Percentiles rank a stretch among this genome's conserved stretches.
These are phyloP conservation scores for Cyclophora albipunctata DNA, from an alignment of 2,888 invertebrate genomes.

Conservation along the genomic window DNA sequence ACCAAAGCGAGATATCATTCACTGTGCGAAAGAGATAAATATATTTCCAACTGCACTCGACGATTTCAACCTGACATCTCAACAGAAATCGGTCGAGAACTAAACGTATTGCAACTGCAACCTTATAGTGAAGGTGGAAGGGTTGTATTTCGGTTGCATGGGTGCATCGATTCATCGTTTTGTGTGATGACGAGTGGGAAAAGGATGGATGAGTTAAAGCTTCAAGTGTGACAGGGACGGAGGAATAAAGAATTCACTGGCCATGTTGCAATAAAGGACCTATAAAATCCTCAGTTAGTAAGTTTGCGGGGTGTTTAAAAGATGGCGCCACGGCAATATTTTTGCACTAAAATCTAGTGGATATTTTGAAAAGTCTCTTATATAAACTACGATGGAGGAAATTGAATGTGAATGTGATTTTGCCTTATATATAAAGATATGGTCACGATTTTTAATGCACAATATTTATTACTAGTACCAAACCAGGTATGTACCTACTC, in stretches of 20 bases:
- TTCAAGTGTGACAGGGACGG: conserved; percentile 40
- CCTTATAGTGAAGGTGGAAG: conserved; percentile 46
- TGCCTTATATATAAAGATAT: conserved; percentile 4
- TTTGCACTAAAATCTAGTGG: conserved; percentile 15
- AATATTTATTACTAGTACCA: no score
- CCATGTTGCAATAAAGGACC: conserved; percentile 52
- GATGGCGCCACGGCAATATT: conserved; percentile 55
- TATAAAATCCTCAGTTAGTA: conserved; percentile 38
- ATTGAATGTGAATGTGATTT: conserved; percentile 4
- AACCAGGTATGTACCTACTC: no score
- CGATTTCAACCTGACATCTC: conserved; percentile 45
- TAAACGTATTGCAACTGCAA: conserved; percentile 64
- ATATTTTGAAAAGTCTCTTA: conserved; percentile 2
- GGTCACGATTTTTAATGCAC: no score
- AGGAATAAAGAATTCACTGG: conserved; percentile 40
- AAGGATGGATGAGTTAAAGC: conserved; percentile 31
- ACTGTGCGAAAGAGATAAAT: conserved; percentile 56
- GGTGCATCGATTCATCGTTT: conserved; percentile 37
- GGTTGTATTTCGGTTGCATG: conserved; percentile 49
- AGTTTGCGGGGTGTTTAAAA: conserved; percentile 45
- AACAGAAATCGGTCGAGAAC: conserved; percentile 36
- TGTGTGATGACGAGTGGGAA: conserved; percentile 35
- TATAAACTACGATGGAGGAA: background rate
- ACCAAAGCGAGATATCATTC: conserved; percentile 59
- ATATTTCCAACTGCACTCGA: conserved; percentile 59